Percentiles rank a stretch among this genome's conserved stretches.
phyloP scores from a whole-genome alignment of 2,113 vertebrate genomes.

The Sceloporus tristichus region DNA sequence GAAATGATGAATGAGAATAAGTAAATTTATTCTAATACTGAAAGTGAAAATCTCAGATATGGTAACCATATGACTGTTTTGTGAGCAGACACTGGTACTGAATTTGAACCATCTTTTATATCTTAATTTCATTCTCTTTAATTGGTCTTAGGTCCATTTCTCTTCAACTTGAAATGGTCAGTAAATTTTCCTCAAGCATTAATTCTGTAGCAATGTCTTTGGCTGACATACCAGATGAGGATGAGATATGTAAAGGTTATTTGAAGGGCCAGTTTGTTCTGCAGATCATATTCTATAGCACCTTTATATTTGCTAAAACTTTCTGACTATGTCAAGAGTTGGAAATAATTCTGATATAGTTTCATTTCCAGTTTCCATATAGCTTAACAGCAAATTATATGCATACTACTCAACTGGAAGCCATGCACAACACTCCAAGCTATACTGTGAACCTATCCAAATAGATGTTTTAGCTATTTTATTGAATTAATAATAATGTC shows the following conservation, averaged over 20 bases:
- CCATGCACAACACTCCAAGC: too few relatives aligned
- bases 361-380: not conserved
- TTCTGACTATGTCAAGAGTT: not conserved
- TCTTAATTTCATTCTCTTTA: not conserved
- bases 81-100: not conserved
- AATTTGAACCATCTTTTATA: not conserved
- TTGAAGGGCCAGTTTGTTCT: constrained; percentile 29
- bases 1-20: not conserved
- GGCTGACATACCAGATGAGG: not conserved
- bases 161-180: constrained; percentile 8
- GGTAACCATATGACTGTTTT: not conserved
- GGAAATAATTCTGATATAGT: not conserved
- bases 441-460: too few relatives aligned
- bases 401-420: too few relatives aligned
- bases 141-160: not conserved
- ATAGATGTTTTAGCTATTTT: too few relatives aligned
- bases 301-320: not conserved
- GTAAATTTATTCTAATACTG: not conserved
- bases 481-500: too few relatives aligned
- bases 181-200: not conserved
- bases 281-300: not conserved
- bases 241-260: not conserved
- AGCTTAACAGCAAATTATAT: not conserved
- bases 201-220: not conserved
- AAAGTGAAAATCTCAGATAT: not conserved